These are phyloP conservation scores for Grallaria varia DNA, from an alignment of 2,113 vertebrate genomes.

Conservation along the genomic window DNA sequence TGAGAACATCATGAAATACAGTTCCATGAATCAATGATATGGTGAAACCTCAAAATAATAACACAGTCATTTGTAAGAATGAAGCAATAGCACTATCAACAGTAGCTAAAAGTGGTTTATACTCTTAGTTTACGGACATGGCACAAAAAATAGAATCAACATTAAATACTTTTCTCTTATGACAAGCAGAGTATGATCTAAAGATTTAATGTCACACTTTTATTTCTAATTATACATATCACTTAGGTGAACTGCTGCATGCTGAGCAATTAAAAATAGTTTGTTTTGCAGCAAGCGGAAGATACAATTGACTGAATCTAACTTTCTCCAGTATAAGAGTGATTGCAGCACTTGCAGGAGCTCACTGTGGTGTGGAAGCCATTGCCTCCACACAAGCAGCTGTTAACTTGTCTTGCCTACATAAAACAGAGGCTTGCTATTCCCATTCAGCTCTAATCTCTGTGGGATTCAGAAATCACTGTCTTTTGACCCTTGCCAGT, in stretches of 20 bases:
- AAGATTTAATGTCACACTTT: neutral
- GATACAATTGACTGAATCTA: neutral
- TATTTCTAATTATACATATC: neutral
- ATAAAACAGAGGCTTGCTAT: neutral
- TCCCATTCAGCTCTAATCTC: neutral
- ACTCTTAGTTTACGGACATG: neutral
- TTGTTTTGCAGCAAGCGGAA: neutral
- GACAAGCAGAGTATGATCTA: neutral
- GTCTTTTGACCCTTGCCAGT: neutral
- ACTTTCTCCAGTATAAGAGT: neutral
- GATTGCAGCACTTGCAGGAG: neutral
- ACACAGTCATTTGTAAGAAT: neutral
- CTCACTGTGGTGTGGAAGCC: neutral
- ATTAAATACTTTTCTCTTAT: neutral
- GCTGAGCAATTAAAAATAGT: neutral
- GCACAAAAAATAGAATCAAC: neutral
- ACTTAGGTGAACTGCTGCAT: neutral
- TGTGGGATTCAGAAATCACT: neutral
- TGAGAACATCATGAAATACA: neutral
- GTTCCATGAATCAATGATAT: neutral
- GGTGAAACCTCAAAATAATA: neutral
- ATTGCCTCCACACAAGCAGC: neutral
- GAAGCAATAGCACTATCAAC: neutral
- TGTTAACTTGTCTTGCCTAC: neutral
- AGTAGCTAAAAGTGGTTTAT: neutral